phyloP scores from a whole-genome alignment of 2,113 vertebrate genomes.

The Sphaerodactylus townsendi region DNA sequence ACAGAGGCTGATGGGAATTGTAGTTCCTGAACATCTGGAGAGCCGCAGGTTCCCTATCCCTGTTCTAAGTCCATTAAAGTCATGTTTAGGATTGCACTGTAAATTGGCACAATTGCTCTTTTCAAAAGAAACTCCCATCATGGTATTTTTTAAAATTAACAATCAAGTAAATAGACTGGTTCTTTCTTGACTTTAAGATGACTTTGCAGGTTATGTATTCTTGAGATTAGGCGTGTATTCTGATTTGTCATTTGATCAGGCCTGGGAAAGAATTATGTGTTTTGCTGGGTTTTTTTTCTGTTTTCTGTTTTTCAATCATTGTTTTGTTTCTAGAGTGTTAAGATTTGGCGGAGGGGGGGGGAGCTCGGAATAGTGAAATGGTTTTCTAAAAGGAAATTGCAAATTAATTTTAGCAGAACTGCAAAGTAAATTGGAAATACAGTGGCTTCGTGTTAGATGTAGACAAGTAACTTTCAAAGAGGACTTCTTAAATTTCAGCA shows the following conservation, averaged over 20 bases:
- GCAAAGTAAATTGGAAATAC: constrained; percentile 61
- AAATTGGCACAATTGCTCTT: constrained; percentile 1
- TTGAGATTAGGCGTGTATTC: constrained; percentile 15
- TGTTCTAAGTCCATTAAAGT: no score
- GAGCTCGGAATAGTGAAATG: constrained; percentile 59
- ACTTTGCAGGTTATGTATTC: constrained; percentile 20
- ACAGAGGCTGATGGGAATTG: no score
- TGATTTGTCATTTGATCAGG: constrained; percentile 9
- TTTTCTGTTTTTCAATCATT: no score
- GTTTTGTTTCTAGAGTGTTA: not conserved
- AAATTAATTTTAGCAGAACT: constrained; percentile 64
- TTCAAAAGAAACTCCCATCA: constrained; percentile 19
- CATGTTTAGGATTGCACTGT: not conserved
- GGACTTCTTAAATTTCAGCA: not conserved
- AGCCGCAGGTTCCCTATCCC: no score
- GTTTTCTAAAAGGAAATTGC: constrained; percentile 63
- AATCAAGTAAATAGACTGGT: constrained; percentile 28
- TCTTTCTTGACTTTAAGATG: not conserved
- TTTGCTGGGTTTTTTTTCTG: not conserved
- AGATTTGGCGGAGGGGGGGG: no score
- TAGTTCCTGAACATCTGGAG: no score
- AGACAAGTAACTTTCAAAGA: constrained; percentile 54
- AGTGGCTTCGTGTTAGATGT: constrained; percentile 66
- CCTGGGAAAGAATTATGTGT: constrained; percentile 4
- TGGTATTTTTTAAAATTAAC: constrained; percentile 13